phyloP scores from a whole-genome alignment of 2,797 vertebrate species.

The Coranthus polyacanthus region DNA sequence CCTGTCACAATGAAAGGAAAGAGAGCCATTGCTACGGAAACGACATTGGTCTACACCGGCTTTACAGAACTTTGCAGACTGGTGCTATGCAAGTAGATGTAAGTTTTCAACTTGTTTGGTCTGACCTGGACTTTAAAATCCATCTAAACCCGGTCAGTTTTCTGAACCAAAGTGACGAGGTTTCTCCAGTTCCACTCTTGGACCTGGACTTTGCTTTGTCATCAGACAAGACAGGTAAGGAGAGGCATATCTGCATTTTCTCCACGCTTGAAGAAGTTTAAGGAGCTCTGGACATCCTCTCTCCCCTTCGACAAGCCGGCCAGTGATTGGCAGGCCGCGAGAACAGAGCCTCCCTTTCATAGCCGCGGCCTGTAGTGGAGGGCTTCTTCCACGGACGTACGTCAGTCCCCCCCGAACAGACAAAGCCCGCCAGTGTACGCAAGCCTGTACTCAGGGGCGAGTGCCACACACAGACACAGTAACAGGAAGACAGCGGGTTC shows the following conservation, averaged over 20 bases:
- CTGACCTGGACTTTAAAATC: constrained; percentile 5
- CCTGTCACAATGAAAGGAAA: too few species aligned
- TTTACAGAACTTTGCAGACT: too few species aligned
- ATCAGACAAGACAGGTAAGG: constrained; percentile 37
- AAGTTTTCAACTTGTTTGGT: too few species aligned
- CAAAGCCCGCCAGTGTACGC: constrained; percentile 74
- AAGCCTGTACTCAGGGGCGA: constrained; percentile 53
- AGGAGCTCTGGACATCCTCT: constrained; percentile 56
- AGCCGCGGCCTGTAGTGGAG: constrained; percentile 36
- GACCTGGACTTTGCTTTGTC: constrained; percentile 14
- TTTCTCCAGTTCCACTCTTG: constrained; percentile 12
- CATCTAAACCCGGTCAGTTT: neutral
- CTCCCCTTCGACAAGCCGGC: constrained; percentile 38
- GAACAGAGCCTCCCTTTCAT: constrained; percentile 74
- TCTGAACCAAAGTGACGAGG: neutral
- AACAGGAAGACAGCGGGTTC: constrained; percentile 61
- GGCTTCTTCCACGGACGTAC: constrained; percentile 64
- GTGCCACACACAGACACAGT: constrained; percentile 80
- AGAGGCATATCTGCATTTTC: constrained; percentile 47
- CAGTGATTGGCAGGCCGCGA: constrained; percentile 61
- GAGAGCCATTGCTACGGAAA: too few species aligned
- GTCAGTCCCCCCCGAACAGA: constrained; percentile 58
- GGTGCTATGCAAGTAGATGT: too few species aligned
- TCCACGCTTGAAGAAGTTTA: constrained; percentile 43
- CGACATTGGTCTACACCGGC: too few species aligned